Evolutionary conservation across 2,113 vertebrate genomes (phyloP).

Genomic region (Calonectris borealis): DNA sequence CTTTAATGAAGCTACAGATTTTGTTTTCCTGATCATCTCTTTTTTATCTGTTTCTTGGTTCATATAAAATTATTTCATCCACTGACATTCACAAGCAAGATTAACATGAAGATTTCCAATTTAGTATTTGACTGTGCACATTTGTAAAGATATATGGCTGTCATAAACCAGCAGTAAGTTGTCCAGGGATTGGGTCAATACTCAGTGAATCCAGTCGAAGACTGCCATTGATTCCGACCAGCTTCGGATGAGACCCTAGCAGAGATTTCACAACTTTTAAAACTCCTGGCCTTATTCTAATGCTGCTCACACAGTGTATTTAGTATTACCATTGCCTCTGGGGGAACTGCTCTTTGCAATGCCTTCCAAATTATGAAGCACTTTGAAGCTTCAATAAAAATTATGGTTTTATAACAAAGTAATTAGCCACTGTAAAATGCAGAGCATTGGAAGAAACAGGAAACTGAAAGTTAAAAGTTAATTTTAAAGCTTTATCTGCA

Average conservation of each 20-base stretch:
- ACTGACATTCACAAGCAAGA: background rate
- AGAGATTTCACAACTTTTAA: background rate
- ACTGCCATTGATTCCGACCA: background rate
- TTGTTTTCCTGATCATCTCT: background rate
- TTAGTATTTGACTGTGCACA: background rate
- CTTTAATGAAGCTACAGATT: background rate
- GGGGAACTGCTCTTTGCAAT: background rate
- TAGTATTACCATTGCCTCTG: background rate
- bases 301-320: background rate
- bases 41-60: background rate
- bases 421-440: background rate
- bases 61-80: background rate
- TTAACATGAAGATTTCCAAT: background rate
- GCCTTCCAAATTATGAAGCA: background rate
- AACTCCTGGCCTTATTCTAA: background rate
- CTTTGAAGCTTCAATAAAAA: conserved; percentile 16
- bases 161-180: background rate
- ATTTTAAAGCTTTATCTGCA: background rate
- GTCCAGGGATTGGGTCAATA: background rate
- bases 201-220: background rate
- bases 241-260: background rate
- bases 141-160: background rate
- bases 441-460: background rate
- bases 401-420: background rate
- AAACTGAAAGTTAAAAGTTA: background rate